Evolutionary conservation across 2,797 vertebrate genomes (phyloP).

Genomic region (Todus mexicanus): DNA sequence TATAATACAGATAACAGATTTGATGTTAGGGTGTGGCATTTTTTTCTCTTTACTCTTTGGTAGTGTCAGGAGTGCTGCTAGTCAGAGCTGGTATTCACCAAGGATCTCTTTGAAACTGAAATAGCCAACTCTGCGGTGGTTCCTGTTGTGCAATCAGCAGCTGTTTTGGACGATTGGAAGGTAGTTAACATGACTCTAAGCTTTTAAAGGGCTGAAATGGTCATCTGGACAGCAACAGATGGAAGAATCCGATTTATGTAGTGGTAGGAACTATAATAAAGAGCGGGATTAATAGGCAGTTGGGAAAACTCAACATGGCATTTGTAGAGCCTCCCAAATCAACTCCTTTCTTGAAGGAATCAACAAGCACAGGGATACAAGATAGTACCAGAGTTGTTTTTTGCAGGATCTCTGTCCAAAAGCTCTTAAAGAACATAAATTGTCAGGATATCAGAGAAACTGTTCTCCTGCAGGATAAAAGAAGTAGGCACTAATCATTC

Average conservation of each 20-base stretch:
- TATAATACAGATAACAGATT: background rate
- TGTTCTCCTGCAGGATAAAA: background rate
- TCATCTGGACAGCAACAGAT: background rate
- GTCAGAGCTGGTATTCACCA: background rate
- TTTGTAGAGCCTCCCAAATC: background rate
- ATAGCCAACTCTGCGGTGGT: background rate
- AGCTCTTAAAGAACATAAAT: background rate
- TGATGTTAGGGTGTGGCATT: background rate
- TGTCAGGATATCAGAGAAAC: background rate
- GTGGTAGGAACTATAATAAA: background rate
- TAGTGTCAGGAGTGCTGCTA: background rate
- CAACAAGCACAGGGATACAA: background rate
- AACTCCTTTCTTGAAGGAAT: background rate
- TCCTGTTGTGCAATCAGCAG: background rate
- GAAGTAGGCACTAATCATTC: background rate
- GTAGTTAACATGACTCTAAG: background rate
- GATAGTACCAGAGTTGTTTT: background rate
- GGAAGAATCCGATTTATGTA: background rate
- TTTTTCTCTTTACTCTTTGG: background rate
- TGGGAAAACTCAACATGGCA: background rate
- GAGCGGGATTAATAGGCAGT: background rate
- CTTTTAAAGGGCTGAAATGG: background rate
- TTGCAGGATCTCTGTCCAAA: background rate
- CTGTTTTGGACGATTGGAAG: background rate
- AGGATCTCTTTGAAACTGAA: background rate